phyloP scores from a whole-genome alignment of 2,113 vertebrate genomes.

The Aepyceros melampus region DNA sequence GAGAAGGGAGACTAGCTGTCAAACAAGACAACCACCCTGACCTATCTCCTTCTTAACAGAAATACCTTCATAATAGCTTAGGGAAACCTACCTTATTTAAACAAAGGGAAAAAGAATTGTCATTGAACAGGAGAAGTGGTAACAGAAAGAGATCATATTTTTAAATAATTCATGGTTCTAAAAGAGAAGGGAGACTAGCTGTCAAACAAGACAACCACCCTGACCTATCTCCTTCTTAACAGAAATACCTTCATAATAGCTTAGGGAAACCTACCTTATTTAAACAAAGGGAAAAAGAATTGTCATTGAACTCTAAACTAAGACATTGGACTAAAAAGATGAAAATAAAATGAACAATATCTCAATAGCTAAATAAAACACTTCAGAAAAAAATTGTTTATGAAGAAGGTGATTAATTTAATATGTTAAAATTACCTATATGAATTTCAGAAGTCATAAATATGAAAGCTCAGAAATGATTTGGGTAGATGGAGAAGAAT shows the following conservation, averaged over 20 bases:
- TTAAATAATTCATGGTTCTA: not conserved
- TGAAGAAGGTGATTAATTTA: not conserved
- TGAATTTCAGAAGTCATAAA: not conserved
- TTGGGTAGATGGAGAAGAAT: not conserved
- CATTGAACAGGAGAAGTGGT: not conserved
- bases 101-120: not conserved
- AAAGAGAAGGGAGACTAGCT: not conserved
- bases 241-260: not conserved
- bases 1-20: not conserved
- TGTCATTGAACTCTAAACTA: not conserved
- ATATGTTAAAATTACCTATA: not conserved
- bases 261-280: not conserved
- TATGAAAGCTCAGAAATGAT: not conserved
- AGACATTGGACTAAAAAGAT: not conserved
- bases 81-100: not conserved
- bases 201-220: not conserved
- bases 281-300: not conserved
- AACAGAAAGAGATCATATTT: not conserved
- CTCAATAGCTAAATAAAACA: not conserved
- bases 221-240: accelerated
- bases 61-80: not conserved
- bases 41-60: accelerated
- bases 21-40: not conserved
- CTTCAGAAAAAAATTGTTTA: not conserved
- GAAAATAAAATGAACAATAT: not conserved